phyloP scores from a whole-genome alignment of 2,888 invertebrate genomes.

The Artemia sp. region DNA sequence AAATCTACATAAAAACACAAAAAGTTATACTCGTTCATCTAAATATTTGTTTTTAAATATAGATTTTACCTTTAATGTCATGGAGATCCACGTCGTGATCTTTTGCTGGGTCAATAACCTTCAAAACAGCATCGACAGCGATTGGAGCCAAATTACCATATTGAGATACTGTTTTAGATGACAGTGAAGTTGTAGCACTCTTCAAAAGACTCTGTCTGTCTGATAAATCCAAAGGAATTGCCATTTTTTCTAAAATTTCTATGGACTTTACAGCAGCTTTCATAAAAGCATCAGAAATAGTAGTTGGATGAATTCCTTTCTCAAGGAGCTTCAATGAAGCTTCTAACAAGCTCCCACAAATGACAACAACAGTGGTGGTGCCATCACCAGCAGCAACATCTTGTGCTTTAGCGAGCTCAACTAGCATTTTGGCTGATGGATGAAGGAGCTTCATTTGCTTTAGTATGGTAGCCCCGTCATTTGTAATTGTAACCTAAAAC shows the following conservation, averaged over 20 bases:
- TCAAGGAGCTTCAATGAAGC: constrained; percentile 77
- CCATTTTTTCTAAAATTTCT: constrained; percentile 60
- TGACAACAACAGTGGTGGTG: constrained; percentile 92
- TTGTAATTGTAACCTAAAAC: constrained; percentile 99
- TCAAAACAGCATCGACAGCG: constrained; percentile 89
- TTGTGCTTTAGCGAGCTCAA: constrained; percentile 93
- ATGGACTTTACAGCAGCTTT: constrained; percentile 48
- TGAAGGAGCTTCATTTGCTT: constrained; percentile 97
- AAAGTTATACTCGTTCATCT: too few species aligned
- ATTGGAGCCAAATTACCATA: constrained; percentile 91
- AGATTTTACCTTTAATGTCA: neutral
- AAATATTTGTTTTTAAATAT: neutral
- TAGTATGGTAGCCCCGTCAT: constrained; percentile 97
- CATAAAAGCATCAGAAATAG: constrained; percentile 92
- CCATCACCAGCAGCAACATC: constrained; percentile 99
- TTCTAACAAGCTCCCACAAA: constrained; percentile 88
- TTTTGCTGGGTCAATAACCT: constrained; percentile 53
- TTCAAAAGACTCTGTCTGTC: constrained; percentile 76
- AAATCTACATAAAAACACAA: too few species aligned
- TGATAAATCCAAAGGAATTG: constrained; percentile 61
- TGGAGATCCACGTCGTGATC: constrained; percentile 65
- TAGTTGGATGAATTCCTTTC: constrained; percentile 92
- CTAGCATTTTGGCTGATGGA: constrained; percentile 98
- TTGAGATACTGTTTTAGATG: constrained; percentile 97
- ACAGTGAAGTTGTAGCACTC: constrained; percentile 91